phyloP scores from a whole-genome alignment of 2,888 invertebrate genomes.

The Tetragonisca angustula region DNA sequence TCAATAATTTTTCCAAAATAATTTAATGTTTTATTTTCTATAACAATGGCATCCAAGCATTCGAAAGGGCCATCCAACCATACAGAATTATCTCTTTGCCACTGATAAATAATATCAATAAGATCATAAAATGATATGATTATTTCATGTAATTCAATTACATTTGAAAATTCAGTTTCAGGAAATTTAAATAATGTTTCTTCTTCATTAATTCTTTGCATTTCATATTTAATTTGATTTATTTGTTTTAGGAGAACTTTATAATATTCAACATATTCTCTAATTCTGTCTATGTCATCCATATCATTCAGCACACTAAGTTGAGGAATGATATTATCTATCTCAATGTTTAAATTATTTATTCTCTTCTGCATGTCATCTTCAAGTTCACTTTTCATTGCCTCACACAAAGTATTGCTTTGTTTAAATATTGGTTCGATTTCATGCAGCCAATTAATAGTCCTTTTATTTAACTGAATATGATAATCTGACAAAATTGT shows the following conservation, averaged over 20 bases:
- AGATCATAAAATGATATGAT: slow-evolving; percentile 78
- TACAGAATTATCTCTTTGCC: slow-evolving; percentile 86
- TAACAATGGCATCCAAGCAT: slow-evolving; percentile 85
- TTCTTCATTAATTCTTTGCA: slow-evolving; percentile 86
- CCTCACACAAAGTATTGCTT: slow-evolving; percentile 85
- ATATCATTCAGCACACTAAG: slow-evolving; percentile 85
- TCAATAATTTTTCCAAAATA: slow-evolving; percentile 84
- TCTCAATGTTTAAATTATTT: slow-evolving; percentile 84
- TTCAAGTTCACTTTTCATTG: slow-evolving; percentile 86
- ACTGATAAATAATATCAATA: slow-evolving; percentile 85
- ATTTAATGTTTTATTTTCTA: slow-evolving; percentile 85
- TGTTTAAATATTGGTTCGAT: slow-evolving; percentile 86
- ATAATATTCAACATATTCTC: slow-evolving; percentile 85
- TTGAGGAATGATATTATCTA: slow-evolving; percentile 85
- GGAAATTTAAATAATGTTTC: slow-evolving; percentile 87
- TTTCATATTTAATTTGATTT: slow-evolving; percentile 83
- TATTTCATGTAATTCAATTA: slow-evolving; percentile 84
- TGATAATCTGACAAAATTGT: slow-evolving; percentile 84
- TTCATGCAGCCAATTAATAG: slow-evolving; percentile 85
- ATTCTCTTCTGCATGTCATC: slow-evolving; percentile 85
- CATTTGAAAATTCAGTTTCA: slow-evolving; percentile 85
- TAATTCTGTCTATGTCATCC: slow-evolving; percentile 85
- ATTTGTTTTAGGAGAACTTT: slow-evolving; percentile 84
- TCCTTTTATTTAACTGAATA: slow-evolving; percentile 84
- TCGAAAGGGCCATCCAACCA: slow-evolving; percentile 87